Base-by-base conservation (phyloP, 2,888 invertebrate species). In the Anarsia innoxiella region DNA sequence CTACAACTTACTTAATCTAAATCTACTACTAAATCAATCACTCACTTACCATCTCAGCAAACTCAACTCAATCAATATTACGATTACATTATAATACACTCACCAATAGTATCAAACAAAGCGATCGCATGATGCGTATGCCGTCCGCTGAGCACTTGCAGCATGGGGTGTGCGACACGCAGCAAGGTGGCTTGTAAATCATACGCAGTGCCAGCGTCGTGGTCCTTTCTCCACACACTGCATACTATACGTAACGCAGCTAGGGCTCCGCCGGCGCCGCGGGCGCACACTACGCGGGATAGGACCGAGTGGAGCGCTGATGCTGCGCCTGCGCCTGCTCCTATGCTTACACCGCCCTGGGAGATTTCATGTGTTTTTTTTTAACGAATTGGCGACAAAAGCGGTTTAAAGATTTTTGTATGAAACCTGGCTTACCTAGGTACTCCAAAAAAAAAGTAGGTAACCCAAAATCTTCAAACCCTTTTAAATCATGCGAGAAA, bases 61-160 rank as follows among this genome's bases (percentile, higher is more conserved):
- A n/a, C n/a, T n/a, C n/a, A n/a, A n/a, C n/a, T n/a, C n/a, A n/a
- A n/a, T n/a, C n/a, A n/a, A n/a, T n/a, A n/a, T n/a, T n/a, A n/a
- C n/a, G n/a, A n/a, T n/a, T n/a, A n/a, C n/a, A n/a, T n/a, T n/a
- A n/a, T n/a, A n/a, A 6, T 19, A 5, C 11, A 59, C 70, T 49
- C 2, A 83, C 82, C 80, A 44, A 83, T 72, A 11, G 77, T 93
- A 90, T 36, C 93, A 90, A 87, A 93, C 90, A 56, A 94, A 71
- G 42, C 93, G 91, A 44, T 89, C 88, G 59, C 90, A 86, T 53
- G 88, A 80, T 31, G 87, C 86, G 53, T 89, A 83, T 40, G 92
- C 73, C 2, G 89, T 87, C 23, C 90, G 91, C 43, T 87, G 84
- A 34, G 90, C 89, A 61, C 90, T 88, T 31, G 93, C 88, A 62